Percentiles rank a stretch among this genome's conserved stretches.
phyloP scores from a whole-genome alignment of 2,797 vertebrate genomes.

The Leptoclinus maculatus region DNA sequence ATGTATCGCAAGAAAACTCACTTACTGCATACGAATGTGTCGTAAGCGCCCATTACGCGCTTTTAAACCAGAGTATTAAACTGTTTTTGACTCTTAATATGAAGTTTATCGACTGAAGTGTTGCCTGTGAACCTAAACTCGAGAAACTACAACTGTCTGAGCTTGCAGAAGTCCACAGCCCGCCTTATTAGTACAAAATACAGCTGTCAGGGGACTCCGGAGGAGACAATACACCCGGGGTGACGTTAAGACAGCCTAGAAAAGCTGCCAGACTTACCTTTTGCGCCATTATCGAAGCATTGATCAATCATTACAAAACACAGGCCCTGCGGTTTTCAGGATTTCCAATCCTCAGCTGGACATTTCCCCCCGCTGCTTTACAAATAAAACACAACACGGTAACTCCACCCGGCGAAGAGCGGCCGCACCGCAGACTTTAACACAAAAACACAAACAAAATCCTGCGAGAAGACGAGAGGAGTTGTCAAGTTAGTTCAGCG shows the following conservation, averaged over 20 bases:
- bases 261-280: slow-evolving; percentile 74
- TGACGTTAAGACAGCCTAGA: neutral
- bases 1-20: slow-evolving; percentile 54
- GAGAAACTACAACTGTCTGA: slow-evolving; percentile 39
- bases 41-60: too few species aligned
- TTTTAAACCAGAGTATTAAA: neutral
- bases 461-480: neutral
- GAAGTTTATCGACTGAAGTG: slow-evolving; percentile 21
- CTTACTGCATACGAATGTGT: neutral
- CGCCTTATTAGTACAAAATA: slow-evolving; percentile 7
- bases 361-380: slow-evolving; percentile 73
- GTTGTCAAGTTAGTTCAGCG: neutral
- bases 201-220: neutral
- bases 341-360: slow-evolving; percentile 79
- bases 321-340: slow-evolving; percentile 67
- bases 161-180: neutral
- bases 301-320: slow-evolving; percentile 82
- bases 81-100: neutral
- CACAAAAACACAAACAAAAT: slow-evolving; percentile 9
- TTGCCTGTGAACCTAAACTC: slow-evolving; percentile 14
- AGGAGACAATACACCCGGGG: rapidly evolving
- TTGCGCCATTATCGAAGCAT: slow-evolving; percentile 81
- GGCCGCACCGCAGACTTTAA: slow-evolving; percentile 41
- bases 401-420: slow-evolving; percentile 42
- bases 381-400: slow-evolving; percentile 55